phyloP scores from a whole-genome alignment of 2,113 vertebrate genomes.

The Cairina moschata region DNA sequence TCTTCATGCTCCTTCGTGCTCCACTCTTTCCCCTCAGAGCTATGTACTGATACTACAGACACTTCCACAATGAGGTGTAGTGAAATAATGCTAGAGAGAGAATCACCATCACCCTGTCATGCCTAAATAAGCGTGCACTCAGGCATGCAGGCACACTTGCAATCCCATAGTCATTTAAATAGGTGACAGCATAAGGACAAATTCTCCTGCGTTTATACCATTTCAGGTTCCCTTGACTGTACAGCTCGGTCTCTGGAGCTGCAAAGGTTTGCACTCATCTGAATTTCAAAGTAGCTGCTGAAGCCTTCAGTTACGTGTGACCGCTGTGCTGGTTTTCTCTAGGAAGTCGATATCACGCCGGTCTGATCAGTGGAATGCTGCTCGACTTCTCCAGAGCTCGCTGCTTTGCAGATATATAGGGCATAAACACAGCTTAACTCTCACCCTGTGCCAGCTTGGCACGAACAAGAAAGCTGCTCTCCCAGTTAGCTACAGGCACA shows the following conservation, averaged over 20 bases:
- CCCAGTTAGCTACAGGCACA: neutral
- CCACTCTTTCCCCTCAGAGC: neutral
- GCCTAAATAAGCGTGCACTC: neutral
- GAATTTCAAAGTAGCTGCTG: neutral
- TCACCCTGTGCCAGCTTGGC: neutral
- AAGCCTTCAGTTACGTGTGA: neutral
- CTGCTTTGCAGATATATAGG: neutral
- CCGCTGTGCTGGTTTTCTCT: neutral
- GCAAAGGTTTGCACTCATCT: neutral
- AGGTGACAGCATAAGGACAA: neutral
- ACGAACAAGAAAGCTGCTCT: neutral
- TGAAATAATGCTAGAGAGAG: neutral
- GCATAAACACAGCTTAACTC: neutral
- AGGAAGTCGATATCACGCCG: rapidly evolving
- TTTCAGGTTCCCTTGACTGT: neutral
- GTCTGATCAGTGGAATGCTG: neutral
- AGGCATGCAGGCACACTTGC: neutral
- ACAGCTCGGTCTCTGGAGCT: neutral
- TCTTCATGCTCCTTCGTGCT: neutral
- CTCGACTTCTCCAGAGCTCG: neutral
- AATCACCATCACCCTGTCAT: neutral
- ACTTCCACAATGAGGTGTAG: rapidly evolving
- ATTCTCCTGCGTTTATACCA: neutral
- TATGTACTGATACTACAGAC: neutral
- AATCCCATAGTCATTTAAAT: neutral